Base-by-base conservation (phyloP, 2,797 vertebrate species). In the Pempheris klunzingeri region DNA sequence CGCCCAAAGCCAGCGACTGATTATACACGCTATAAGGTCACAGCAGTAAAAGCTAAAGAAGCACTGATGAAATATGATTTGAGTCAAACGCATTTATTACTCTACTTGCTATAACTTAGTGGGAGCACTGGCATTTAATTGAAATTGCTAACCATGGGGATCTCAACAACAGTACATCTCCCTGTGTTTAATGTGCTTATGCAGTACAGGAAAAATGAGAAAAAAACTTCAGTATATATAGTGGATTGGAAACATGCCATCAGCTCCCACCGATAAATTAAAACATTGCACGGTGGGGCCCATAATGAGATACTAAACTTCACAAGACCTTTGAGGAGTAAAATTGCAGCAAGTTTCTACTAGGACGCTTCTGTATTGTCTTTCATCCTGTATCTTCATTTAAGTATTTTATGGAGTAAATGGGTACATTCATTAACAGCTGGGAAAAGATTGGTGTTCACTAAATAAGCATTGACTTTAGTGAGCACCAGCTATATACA, bases 1-100 rank as follows among this genome's bases (percentile, higher is more conserved):
- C 41, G 13, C 77, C 77, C 58, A 24, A 44, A 77, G 52, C 81
- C 65, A 80, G 80, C 22, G 18, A 46, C 81, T 81, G 86, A 83
- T 82, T 90, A 82, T 85, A 74, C 64, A 57, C 69, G 2, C 71
- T 86, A 83, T 90, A 92, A 92, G 89, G 90, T 92, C 89, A 92
- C 59, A 20, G 78, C 84, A 65, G 60, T 92, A 92, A 91, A 93
- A 90, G 49, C 67, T 71, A 52, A 73, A 81, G 77, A 90, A 88
- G 77, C 81, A 22, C 82, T 87, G 82, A 85, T 91, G 74, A 92
- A 92, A 87, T 85, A 87, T 81, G 82, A 91, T 89, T 84, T n/a
- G 20, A 88, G 77, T 80, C 73, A 77, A 87, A 85, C 43, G 62
- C 74, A 77, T 90, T 88, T 89, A 88, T 88, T 80, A 73, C 83